Conservation (phyloP, 1,140 invertebrate genomes). For the Physella acuta region DNA sequence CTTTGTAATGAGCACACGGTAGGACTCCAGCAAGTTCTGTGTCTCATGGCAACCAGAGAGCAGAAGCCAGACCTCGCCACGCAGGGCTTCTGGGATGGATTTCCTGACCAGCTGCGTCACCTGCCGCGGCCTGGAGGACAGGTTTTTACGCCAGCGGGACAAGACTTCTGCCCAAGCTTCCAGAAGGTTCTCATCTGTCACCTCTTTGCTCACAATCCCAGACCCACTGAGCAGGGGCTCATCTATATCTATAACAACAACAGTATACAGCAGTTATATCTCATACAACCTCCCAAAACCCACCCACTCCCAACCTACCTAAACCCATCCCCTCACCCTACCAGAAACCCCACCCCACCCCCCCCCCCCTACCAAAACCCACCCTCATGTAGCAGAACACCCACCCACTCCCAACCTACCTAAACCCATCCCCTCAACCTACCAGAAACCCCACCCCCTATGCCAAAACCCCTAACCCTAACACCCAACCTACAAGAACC, state of each 20-base stretch:
- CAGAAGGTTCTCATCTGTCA: conserved; percentile 87
- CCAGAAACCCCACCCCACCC: too few relatives aligned
- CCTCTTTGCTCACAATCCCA: conserved; percentile 94
- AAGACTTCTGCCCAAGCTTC: conserved; percentile 90
- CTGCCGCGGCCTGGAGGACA: conserved; percentile 50
- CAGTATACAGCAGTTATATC: neutral
- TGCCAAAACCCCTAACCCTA: too few relatives aligned
- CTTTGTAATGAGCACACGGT: conserved; percentile 88
- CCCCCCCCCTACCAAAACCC: too few relatives aligned
- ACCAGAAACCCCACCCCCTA: too few relatives aligned
- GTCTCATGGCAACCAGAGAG: conserved; percentile 83
- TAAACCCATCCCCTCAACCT: too few relatives aligned
- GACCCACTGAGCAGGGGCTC: conserved; percentile 94
- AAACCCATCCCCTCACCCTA: too few relatives aligned
- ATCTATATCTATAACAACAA: conserved; percentile 70
- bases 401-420: too few relatives aligned
- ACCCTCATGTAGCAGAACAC: too few relatives aligned
- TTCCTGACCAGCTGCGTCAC: conserved; percentile 64
- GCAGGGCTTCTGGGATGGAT: conserved; percentile 86
- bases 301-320: too few relatives aligned
- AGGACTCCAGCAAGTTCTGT: conserved; percentile 87
- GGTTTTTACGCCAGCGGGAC: conserved; percentile 70
- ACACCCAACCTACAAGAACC: too few relatives aligned
- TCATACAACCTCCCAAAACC: too few relatives aligned
- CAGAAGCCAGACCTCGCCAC: conserved; percentile 96